A percentile compares a stretch with the other conserved stretches of the same genome.
These are phyloP conservation scores for Zaprionus davidi DNA, from an alignment of 1,140 invertebrate genomes.

Conservation along the genomic window DNA sequence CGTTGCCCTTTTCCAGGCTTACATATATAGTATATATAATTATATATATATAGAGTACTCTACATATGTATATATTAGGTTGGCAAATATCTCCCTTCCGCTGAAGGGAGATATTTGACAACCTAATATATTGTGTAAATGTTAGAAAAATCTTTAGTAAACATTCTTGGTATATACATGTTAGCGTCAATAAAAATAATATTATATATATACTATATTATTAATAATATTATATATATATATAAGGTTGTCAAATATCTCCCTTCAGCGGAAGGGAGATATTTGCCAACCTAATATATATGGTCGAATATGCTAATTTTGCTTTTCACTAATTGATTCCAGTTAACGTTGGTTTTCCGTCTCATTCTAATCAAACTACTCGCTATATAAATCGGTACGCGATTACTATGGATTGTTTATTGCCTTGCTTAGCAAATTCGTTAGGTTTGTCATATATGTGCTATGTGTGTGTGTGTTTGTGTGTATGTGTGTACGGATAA, in stretches of 20 bases:
- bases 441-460: conserved; percentile 60
- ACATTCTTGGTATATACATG: too few species aligned
- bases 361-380: conserved; percentile 37
- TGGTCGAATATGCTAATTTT: conserved; percentile 58
- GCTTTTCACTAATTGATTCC: conserved; percentile 73
- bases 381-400: conserved; percentile 50
- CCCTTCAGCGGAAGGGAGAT: too few species aligned
- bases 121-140: too few species aligned
- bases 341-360: conserved; percentile 56
- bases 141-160: too few species aligned
- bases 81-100: too few species aligned
- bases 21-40: conserved; percentile 48
- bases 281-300: too few species aligned
- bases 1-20: conserved; percentile 65
- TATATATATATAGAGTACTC: conserved; percentile 32
- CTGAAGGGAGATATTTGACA: too few species aligned
- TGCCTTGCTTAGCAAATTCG: conserved; percentile 83
- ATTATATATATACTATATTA: too few species aligned
- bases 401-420: conserved; percentile 69
- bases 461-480: conserved; percentile 20
- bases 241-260: too few species aligned
- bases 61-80: conserved; percentile 40
- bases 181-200: too few species aligned
- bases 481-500: conserved; percentile 9
- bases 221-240: too few species aligned